A percentile compares a stretch with the other conserved stretches of the same genome.
phyloP scores from a whole-genome alignment of 2,888 invertebrate species.

The Diaprepes abbreviatus region DNA sequence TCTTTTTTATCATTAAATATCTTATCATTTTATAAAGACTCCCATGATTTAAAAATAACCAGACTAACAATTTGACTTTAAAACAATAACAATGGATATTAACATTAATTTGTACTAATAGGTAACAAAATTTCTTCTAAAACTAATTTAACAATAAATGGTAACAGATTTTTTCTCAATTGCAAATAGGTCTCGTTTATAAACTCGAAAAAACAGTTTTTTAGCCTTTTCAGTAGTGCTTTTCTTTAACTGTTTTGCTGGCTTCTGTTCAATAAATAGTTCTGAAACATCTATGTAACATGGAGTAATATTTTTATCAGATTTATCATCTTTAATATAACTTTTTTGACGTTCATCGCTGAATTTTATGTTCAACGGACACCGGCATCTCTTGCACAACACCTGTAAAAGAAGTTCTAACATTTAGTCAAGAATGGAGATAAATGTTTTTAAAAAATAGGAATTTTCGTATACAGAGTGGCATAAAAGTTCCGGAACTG shows the following conservation, averaged over 20 bases:
- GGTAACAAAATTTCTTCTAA: conserved; percentile 4
- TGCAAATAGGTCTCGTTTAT: not conserved
- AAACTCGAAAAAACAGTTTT: conserved; percentile 12
- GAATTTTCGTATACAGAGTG: no score
- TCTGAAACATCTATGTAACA: not conserved
- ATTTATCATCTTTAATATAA: not conserved
- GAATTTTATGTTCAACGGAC: not conserved
- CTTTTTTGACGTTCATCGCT: not conserved
- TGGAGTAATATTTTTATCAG: not conserved
- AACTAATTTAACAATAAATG: conserved; percentile 7
- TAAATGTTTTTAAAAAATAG: no score
- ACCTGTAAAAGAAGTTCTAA: not conserved
- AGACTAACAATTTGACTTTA: no score
- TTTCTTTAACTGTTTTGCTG: not conserved
- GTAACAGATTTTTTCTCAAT: conserved; percentile 2
- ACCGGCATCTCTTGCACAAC: conserved; percentile 24
- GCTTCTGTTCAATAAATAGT: not conserved
- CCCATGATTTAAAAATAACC: no score
- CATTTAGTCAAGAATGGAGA: no score
- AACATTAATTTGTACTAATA: not conserved
- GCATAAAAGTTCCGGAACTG: no score
- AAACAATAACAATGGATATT: no score
- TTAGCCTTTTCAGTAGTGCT: not conserved
- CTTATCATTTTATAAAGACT: no score
- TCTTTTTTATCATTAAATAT: no score